Evolutionary conservation across 1,140 invertebrate genomes (phyloP), one percentile per base, ranked within the genome.

Genomic region (Drosophila tani): DNA sequence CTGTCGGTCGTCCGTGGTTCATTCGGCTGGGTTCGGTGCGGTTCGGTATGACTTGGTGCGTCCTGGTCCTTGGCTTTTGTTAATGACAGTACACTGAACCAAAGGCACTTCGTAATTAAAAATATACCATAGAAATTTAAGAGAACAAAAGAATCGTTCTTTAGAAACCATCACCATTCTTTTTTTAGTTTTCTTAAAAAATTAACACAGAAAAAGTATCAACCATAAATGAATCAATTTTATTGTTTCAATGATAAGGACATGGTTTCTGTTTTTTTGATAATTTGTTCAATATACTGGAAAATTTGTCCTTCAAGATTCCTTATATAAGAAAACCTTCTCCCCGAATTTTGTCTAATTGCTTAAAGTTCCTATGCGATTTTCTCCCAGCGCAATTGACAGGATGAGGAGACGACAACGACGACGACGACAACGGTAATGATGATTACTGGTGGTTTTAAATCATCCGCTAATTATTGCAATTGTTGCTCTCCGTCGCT

Each of bases 381-480:
- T 66, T 35, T 17, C n/a, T 65, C 3, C 0, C 21, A 70, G 67
- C 66, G 67, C 38, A 14, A 0, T 17, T 7, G 35, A 55, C 8
- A 17, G 40, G 41, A 46, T 27, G 35, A 38, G 43, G 15, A 47
- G 58, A 65, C 70, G 41, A 56, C 67, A 55, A 51, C 63, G 7
- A 59, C 59, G 47, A 46, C 81, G 43, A 78, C 85, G 79, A 85
- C 84, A 90, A 63, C 74, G 70, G 81, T 90, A 90, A 90, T 90
- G 85, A 90, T 90, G 85, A 90, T 90, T 90, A 85, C 85, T 90
- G 85, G 74, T 82, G 85, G 85, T 90, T 90, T 90, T 90, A 90
- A 90, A 90, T 90, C 85, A 90, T 90, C 62, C 85, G 85, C 85
- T 90, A 90, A 90, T 90, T 90, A 90, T 90, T 90, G 85, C 85